Evolutionary conservation across 2,797 vertebrate species (phyloP).

Genomic region (Acomys russatus): DNA sequence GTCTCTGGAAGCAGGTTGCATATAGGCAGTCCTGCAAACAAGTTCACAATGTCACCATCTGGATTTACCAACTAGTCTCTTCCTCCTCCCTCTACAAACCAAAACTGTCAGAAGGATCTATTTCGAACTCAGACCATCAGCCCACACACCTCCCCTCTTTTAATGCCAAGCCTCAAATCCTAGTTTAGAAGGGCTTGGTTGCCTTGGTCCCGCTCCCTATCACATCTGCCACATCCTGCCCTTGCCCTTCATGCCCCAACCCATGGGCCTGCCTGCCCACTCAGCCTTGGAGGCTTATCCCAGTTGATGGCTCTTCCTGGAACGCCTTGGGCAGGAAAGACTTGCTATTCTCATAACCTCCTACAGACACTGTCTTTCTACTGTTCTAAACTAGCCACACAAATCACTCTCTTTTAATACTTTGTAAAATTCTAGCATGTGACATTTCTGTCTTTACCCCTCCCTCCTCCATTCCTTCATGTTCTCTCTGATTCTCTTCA

Average conservation of each 20-base stretch:
- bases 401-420: background rate
- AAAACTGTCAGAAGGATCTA: background rate
- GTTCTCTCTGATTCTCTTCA: background rate
- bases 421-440: background rate
- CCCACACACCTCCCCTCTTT: background rate
- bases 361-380: slow-evolving; percentile 17
- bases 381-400: slow-evolving; percentile 7
- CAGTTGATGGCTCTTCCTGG: background rate
- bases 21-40: background rate
- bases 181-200: background rate
- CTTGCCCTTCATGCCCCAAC: background rate
- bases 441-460: background rate
- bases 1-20: background rate
- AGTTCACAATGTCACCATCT: background rate
- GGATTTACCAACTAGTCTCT: background rate
- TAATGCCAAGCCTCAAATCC: background rate
- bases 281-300: background rate
- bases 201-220: background rate
- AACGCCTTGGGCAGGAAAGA: background rate
- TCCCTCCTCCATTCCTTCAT: background rate
- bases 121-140: background rate
- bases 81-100: background rate
- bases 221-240: background rate
- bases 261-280: background rate
- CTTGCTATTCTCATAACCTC: slow-evolving; percentile 10